A percentile compares a stretch with the other conserved stretches of the same genome.
phyloP scores from a whole-genome alignment of 2,113 vertebrate species.

The Vanacampus margaritifer region DNA sequence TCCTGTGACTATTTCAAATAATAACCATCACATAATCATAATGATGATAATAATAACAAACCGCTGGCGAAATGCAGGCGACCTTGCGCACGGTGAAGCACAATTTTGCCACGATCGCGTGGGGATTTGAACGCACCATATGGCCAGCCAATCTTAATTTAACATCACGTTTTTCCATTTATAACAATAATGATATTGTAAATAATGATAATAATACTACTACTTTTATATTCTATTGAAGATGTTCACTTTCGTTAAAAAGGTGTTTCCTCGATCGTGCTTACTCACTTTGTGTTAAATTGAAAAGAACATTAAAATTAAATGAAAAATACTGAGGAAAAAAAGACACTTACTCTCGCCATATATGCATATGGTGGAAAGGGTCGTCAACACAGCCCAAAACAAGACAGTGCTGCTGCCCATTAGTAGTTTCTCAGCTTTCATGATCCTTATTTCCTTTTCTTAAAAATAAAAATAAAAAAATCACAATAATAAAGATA shows the following conservation, averaged over 20 bases:
- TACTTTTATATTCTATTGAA: background rate
- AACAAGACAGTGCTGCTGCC: conserved; percentile 80
- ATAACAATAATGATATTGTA: background rate
- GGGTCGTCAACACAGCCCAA: conserved; percentile 81
- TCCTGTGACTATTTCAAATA: background rate
- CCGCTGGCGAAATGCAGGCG: background rate
- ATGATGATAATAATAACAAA: background rate
- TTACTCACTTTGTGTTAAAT: background rate
- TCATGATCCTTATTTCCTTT: conserved; percentile 78
- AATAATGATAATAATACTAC: background rate
- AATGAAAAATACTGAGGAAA: background rate
- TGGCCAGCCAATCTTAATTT: conserved; percentile 27
- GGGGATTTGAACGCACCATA: conserved; percentile 27
- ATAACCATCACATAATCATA: background rate
- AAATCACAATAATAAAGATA: conserved; percentile 5
- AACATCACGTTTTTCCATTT: background rate
- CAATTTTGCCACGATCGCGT: conserved; percentile 2
- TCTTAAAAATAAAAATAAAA: conserved; percentile 40
- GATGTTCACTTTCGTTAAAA: background rate
- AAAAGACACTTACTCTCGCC: conserved; percentile 84
- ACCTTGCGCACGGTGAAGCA: background rate
- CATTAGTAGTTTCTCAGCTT: conserved; percentile 78
- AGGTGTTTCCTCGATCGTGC: background rate
- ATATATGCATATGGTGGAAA: conserved; percentile 77
- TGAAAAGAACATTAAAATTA: background rate